Evolutionary conservation across 1,140 invertebrate genomes (phyloP).

Genomic region (Zeugodacus cucurbitae): DNA sequence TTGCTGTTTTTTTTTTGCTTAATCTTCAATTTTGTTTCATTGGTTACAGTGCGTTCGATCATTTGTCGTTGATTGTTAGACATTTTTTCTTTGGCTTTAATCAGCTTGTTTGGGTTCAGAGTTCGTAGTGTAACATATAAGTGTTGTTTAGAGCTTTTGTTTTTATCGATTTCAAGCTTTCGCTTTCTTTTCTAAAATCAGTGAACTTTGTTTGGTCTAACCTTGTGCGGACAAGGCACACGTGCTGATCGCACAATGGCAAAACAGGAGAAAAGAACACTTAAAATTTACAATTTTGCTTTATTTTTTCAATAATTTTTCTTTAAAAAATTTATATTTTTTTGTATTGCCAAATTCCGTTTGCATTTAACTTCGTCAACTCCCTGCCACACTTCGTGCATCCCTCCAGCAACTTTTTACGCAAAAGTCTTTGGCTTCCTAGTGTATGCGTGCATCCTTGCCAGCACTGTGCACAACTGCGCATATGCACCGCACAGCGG

Average conservation of each 20-base stretch:
- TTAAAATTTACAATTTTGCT: not conserved
- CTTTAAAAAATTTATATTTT: not conserved
- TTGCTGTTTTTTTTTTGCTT: not conserved
- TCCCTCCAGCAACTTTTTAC: not conserved
- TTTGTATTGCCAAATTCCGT: not conserved
- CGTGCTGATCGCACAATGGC: not conserved
- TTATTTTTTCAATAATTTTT: not conserved
- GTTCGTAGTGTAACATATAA: not conserved
- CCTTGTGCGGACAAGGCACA: not conserved
- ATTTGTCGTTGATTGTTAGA: not conserved
- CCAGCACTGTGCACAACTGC: no score
- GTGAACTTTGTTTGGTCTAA: not conserved
- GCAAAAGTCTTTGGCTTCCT: not conserved
- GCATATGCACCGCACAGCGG: not conserved
- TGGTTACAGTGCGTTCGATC: not conserved
- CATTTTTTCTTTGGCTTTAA: not conserved
- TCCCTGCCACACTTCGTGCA: not conserved
- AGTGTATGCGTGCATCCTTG: not conserved
- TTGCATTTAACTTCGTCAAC: not conserved
- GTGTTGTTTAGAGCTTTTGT: not conserved
- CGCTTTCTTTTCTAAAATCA: not conserved
- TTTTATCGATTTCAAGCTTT: slow-evolving; percentile 6
- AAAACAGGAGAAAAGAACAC: not conserved
- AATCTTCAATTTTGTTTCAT: not conserved
- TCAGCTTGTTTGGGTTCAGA: not conserved